Base-by-base conservation (phyloP, 2,888 invertebrate species). In the Caenorhabditis drosophilae region DNA sequence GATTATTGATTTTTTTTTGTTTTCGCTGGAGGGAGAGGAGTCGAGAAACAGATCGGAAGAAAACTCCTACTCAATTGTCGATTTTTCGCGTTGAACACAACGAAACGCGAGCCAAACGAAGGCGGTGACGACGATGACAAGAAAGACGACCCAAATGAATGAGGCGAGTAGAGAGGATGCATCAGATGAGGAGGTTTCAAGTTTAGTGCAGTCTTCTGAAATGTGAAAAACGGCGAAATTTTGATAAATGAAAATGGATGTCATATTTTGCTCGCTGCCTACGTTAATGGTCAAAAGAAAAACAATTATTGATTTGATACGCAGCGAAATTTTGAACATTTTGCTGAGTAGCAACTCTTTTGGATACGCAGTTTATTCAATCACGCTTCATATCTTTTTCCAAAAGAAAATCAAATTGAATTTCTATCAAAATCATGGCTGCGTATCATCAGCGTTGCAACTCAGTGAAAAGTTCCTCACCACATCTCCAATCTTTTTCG, bases 171-270 rank as follows among this genome's bases (percentile, higher is more conserved):
- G 44, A 4, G 40, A 47, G 16, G 42, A 22, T 9, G 48, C 26
- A 4, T 18, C 9, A 31, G 11, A 9, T 23, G 42, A 42, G 60
- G 44, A n/a, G 4, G 22, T 20, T 15, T 11, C 42, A 4, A 42
- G 49, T 46, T 58, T 53, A 1, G 73, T 63, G 22, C 75, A 76
- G 58, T 76, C 75, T 52, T 76, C 75, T 75, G 63, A n/a, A 67
- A 60, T 25, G 18, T 15, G 15, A 31, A 26, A 46, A 38, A 50
- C 26, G 9, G 2, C 25, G 18, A n/a, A 22, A 41, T 48, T 15
- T 2, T 20, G 36, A 36, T 11, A n/a, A 20, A 18, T 18, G 16
- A 47, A 18, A 18, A 47, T 47, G 31, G n/a, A 18, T 11, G 31
- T 3, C 2, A 3, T 26, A 9, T n/a, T 20, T 20, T 4, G 44